phyloP scores from a whole-genome alignment of 2,797 vertebrate genomes.

The Intellagama lesueurii region DNA sequence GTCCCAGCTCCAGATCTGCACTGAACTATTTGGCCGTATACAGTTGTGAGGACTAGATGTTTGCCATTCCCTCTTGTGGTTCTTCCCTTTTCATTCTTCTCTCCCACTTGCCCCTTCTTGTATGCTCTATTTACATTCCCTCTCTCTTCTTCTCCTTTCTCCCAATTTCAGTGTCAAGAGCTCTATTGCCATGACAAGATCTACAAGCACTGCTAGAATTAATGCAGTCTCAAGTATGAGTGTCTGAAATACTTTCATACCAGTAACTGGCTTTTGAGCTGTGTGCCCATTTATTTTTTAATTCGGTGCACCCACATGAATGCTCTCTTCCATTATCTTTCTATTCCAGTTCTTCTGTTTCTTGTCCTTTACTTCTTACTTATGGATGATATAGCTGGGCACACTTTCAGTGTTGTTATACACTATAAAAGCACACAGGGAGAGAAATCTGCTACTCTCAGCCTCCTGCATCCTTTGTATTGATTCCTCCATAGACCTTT shows the following conservation, averaged over 20 bases:
- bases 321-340: slow-evolving; percentile 63
- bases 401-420: neutral
- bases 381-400: neutral
- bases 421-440: neutral
- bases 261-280: slow-evolving; percentile 72
- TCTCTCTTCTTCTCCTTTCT: slow-evolving; percentile 19
- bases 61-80: neutral
- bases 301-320: slow-evolving; percentile 62
- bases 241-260: slow-evolving; percentile 69
- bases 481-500: neutral
- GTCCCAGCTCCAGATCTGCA: neutral
- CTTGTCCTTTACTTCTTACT: slow-evolving; percentile 11
- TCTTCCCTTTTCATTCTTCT: neutral
- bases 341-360: slow-evolving; percentile 61
- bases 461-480: neutral
- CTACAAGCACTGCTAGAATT: slow-evolving; percentile 66
- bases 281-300: slow-evolving; percentile 65
- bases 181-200: slow-evolving; percentile 71
- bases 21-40: neutral
- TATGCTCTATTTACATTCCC: neutral
- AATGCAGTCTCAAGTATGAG: slow-evolving; percentile 69
- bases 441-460: neutral
- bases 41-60: neutral
- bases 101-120: neutral
- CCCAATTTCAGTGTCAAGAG: slow-evolving; percentile 54